Percentiles rank a stretch among this genome's conserved stretches.
Conservation (phyloP, 1,140 invertebrate species). For the Calliopsis andreniformis region DNA sequence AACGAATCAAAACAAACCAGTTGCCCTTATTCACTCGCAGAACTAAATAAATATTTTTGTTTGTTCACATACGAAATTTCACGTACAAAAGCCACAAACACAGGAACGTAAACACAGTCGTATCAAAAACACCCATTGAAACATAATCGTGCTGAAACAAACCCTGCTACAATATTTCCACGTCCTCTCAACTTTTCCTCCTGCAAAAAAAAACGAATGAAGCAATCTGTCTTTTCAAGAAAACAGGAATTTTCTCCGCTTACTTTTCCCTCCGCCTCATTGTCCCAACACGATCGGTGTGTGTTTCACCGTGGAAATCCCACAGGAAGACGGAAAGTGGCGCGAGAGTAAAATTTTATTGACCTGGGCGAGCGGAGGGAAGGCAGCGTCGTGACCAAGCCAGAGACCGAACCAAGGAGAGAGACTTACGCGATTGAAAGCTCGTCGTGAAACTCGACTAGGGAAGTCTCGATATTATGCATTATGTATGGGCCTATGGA, state of each 20-base stretch:
- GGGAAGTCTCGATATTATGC: constrained; percentile 76
- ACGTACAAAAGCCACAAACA: no score
- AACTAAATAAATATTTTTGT: no score
- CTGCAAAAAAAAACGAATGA: not conserved
- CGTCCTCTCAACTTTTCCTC: not conserved
- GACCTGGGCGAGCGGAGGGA: constrained; percentile 45
- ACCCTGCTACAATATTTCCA: not conserved
- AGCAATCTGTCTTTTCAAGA: constrained; percentile 33
- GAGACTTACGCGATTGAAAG: constrained; percentile 76
- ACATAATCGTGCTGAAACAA: not conserved
- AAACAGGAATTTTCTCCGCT: constrained; percentile 23
- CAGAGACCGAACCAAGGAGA: constrained; percentile 44
- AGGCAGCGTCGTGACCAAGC: constrained; percentile 44
- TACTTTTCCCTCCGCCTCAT: constrained; percentile 1
- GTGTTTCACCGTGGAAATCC: constrained; percentile 29
- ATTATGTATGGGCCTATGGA: constrained; percentile 78
- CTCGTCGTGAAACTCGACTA: constrained; percentile 76
- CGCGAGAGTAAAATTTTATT: constrained; percentile 67
- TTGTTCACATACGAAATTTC: no score
- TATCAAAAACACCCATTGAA: not conserved
- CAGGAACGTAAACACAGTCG: not conserved
- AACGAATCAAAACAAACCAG: no score
- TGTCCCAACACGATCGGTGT: constrained; percentile 10
- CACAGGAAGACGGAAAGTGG: not conserved
- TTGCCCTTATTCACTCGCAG: no score